A percentile compares a stretch with the other conserved stretches of the same genome.
These are phyloP conservation scores for Slavum lentiscoides DNA, from an alignment of 2,888 invertebrate species.

Conservation along the genomic window DNA sequence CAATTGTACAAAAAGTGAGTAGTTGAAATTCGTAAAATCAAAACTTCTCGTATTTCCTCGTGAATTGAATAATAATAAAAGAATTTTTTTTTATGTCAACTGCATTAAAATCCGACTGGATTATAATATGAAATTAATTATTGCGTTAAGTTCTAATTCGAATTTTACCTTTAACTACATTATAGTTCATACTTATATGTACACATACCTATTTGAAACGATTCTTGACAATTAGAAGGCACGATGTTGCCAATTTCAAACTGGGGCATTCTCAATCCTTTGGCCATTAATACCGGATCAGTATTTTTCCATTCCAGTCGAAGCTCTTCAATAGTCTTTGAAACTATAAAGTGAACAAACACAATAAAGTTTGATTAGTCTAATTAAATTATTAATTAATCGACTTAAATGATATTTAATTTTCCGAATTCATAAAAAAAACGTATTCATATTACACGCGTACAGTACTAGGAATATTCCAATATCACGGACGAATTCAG, in stretches of 20 bases:
- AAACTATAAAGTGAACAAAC: conserved; percentile 58
- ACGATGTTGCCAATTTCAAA: conserved; percentile 61
- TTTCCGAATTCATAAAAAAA: no score
- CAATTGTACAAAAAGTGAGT: not conserved
- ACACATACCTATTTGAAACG: conserved; percentile 61
- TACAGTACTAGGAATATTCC: no score
- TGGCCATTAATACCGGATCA: conserved; percentile 61
- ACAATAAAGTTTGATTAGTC: not conserved
- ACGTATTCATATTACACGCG: no score
- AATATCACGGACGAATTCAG: no score
- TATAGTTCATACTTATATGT: no score
- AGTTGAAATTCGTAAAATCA: not conserved
- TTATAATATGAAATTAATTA: no score
- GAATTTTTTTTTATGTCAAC: no score
- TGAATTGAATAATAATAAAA: no score
- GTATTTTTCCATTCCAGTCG: conserved; percentile 60
- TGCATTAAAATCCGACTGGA: no score
- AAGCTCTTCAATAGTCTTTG: conserved; percentile 62
- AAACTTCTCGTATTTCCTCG: not conserved
- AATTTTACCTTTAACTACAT: not conserved
- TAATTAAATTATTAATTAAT: no score
- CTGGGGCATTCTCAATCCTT: conserved; percentile 61
- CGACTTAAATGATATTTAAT: no score
- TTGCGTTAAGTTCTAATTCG: not conserved
- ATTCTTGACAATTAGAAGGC: conserved; percentile 61